These are phyloP conservation scores for Scophthalmus maximus DNA, from an alignment of 2,113 vertebrate species.

Conservation along the genomic window DNA sequence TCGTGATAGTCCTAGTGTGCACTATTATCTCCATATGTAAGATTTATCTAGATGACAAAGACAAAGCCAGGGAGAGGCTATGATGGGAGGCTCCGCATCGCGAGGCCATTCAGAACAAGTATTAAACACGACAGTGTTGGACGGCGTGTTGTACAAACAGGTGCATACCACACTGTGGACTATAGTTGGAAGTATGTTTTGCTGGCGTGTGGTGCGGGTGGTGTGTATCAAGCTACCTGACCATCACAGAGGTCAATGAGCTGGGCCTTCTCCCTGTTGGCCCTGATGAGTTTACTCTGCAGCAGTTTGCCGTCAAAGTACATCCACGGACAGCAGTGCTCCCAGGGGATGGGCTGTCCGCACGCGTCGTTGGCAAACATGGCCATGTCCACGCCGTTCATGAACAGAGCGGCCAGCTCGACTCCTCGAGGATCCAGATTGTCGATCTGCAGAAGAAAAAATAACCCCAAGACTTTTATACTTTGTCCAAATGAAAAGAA, in stretches of 20 bases:
- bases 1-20: too few species aligned
- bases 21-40: too few species aligned
- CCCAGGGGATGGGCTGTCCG: constrained; percentile 95
- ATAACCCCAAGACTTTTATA: neutral
- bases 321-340: constrained; percentile 98
- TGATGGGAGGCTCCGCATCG: too few species aligned
- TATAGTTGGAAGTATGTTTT: neutral
- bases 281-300: constrained; percentile 93
- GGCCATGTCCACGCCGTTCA: constrained; percentile 97
- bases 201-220: neutral
- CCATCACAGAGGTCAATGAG: constrained; percentile 99
- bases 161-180: neutral
- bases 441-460: constrained; percentile 86
- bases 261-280: constrained; percentile 93
- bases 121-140: too few species aligned
- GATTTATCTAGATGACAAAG: too few species aligned
- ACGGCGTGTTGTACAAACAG: too few species aligned
- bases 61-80: too few species aligned
- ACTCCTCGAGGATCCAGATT: constrained; percentile 93
- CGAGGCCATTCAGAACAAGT: too few species aligned
- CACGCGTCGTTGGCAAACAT: constrained; percentile 94
- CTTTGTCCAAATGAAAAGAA: neutral
- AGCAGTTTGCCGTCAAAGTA: constrained; percentile 97
- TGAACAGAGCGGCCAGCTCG: constrained; percentile 94
- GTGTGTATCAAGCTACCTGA: constrained; percentile 85